phyloP scores from a whole-genome alignment of 2,888 invertebrate species.

The Carabus problematicus region DNA sequence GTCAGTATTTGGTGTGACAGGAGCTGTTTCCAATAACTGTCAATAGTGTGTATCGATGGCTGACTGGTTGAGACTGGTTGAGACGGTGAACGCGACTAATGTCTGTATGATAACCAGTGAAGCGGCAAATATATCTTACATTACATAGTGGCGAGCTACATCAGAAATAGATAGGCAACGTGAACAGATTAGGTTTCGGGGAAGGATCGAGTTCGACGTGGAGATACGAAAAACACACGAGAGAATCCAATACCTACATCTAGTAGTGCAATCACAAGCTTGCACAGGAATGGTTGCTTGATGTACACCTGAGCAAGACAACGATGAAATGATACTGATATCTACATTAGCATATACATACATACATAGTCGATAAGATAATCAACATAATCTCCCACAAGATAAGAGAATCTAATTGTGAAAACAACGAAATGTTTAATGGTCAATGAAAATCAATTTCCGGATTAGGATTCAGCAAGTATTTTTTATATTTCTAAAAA shows the following conservation, averaged over 20 bases:
- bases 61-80: constrained; percentile 53
- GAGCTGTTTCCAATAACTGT: neutral
- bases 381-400: no score
- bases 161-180: constrained; percentile 56
- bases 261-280: neutral
- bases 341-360: neutral
- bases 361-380: neutral
- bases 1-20: neutral
- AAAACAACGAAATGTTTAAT: no score
- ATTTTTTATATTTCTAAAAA: constrained; percentile 35
- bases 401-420: no score
- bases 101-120: constrained; percentile 57
- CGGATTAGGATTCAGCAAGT: constrained; percentile 22
- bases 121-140: constrained; percentile 60
- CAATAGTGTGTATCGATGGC: neutral
- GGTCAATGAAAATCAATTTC: no score
- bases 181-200: constrained; percentile 58
- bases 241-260: constrained; percentile 11
- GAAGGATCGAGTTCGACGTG: constrained; percentile 44
- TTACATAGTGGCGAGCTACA: constrained; percentile 53
- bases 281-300: constrained; percentile 10
- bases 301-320: constrained; percentile 12
- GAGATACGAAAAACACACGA: constrained; percentile 24
- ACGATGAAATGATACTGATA: neutral
- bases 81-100: constrained; percentile 56